phyloP scores from a whole-genome alignment of 2,888 invertebrate genomes.

The Atherix ibis region DNA sequence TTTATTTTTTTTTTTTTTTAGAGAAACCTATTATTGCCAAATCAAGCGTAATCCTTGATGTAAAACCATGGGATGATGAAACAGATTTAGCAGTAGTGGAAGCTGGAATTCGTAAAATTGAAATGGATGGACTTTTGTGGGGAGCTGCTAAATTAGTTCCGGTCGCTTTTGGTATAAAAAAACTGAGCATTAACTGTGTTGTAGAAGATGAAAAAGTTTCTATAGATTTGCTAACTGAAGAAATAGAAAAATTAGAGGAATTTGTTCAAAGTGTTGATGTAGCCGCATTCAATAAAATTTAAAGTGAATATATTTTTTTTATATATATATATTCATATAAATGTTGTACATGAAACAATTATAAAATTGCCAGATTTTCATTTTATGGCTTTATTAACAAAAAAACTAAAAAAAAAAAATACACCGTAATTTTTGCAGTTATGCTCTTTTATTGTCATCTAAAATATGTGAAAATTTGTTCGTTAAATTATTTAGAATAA shows the following conservation, averaged over 20 bases:
- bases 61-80: conserved; percentile 84
- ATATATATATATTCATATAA: background rate
- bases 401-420: too few relatives aligned
- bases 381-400: too few relatives aligned
- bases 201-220: conserved; percentile 95
- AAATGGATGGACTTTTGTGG: conserved; percentile 80
- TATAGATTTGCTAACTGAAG: conserved; percentile 72
- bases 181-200: conserved; percentile 80
- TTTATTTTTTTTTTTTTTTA: too few relatives aligned
- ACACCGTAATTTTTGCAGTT: too few relatives aligned
- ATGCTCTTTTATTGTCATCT: too few relatives aligned
- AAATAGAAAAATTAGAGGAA: conserved; percentile 70
- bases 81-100: conserved; percentile 85
- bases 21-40: conserved; percentile 83
- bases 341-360: background rate
- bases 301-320: too few relatives aligned
- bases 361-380: too few relatives aligned
- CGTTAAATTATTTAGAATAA: too few relatives aligned
- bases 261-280: conserved; percentile 85
- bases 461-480: too few relatives aligned
- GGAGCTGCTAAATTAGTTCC: conserved; percentile 85
- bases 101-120: conserved; percentile 56
- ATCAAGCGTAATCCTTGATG: conserved; percentile 83
- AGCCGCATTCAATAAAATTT: conserved; percentile 90
- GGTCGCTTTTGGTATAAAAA: conserved; percentile 81